Base-by-base conservation (phyloP, 1,140 invertebrate genomes). In the Drosophila simulans region DNA sequence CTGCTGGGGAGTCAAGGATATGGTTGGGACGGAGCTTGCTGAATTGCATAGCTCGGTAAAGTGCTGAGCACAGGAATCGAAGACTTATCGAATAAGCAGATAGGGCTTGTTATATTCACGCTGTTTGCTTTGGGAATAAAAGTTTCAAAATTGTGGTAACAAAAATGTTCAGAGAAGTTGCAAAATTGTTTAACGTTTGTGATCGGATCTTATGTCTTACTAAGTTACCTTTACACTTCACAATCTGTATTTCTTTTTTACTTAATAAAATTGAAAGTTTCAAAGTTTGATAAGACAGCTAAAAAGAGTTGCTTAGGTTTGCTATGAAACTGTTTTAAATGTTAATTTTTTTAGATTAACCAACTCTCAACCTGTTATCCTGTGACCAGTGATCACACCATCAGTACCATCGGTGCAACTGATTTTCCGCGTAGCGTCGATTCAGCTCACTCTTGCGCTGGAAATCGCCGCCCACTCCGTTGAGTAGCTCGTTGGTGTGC, bases 61-160 rank as follows among this genome's bases (percentile, higher is more conserved):
- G 71, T 73, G 71, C 70, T 46, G 52, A 57, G 49, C 68, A 68
- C 46, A 46, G 48, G 57, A 89, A 77, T 84, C 66, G 71, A 88
- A 80, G 71, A 79, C 72, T 79, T 89, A 80, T 88, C 80, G 71
- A 88, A 83, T 83, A 89, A 89, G 66, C 73, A 77, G 59, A 77
- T 82, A 65, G 63, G 69, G 60, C 53, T 62, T 60, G 49, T 55
- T 34, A 53, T 35, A 48, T 39, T 57, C 51, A 45, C 22, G 5
- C 13, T 52, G 34, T 13, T 40, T 13, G n/a, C 17, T 13, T 34
- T 48, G 22, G 45, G 25, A 17, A 7, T 25, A 48, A 0, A 25
- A 4, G 1, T 8, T 27, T 48, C 27, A 0, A 3, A 27, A 27
- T 5, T 25, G 5, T 11, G 2, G 7, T 13, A 1, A 48, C 27